Conservation (phyloP, 1,140 invertebrate genomes). For the Paramacrobiotus metropolitanus region DNA sequence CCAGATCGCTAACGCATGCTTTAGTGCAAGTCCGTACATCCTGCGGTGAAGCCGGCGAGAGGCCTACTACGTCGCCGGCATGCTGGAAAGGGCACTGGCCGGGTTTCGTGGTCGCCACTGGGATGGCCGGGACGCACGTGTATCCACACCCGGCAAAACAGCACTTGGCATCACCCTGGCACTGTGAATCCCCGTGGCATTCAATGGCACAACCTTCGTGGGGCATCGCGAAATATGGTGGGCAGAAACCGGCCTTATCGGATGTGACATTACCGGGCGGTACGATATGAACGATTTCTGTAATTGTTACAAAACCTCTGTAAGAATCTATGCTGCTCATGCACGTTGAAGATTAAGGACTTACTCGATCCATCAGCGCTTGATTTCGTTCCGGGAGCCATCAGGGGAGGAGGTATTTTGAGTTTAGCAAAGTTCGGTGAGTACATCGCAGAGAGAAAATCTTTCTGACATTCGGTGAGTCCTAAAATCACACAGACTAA, state of each 20-base stretch:
- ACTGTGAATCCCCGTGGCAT: conserved; percentile 10
- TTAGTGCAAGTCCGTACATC: conserved; percentile 12
- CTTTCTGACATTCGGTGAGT: conserved; percentile 19
- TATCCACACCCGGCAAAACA: conserved; percentile 11
- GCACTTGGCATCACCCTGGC: conserved; percentile 10
- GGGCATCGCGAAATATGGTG: background rate
- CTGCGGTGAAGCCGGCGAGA: conserved; percentile 10
- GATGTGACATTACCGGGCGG: background rate
- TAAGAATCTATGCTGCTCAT: background rate
- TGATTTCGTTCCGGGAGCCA: background rate
- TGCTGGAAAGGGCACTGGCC: conserved; percentile 11
- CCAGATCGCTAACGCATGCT: conserved; percentile 8
- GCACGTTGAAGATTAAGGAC: background rate
- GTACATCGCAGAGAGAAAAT: conserved; percentile 17
- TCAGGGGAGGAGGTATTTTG: background rate
- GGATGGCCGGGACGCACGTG: conserved; percentile 6
- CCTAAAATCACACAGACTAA: conserved; percentile 9
- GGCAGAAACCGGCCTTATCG: background rate
- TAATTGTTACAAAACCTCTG: background rate
- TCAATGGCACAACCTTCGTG: conserved; percentile 8
- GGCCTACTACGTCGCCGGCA: conserved; percentile 1
- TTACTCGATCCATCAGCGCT: background rate
- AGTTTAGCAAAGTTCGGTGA: conserved; percentile 14
- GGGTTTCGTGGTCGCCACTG: conserved; percentile 9
- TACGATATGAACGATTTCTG: background rate